Evolutionary conservation across 2,888 invertebrate genomes (phyloP).

Genomic region (Ennomos fuscantarius): DNA sequence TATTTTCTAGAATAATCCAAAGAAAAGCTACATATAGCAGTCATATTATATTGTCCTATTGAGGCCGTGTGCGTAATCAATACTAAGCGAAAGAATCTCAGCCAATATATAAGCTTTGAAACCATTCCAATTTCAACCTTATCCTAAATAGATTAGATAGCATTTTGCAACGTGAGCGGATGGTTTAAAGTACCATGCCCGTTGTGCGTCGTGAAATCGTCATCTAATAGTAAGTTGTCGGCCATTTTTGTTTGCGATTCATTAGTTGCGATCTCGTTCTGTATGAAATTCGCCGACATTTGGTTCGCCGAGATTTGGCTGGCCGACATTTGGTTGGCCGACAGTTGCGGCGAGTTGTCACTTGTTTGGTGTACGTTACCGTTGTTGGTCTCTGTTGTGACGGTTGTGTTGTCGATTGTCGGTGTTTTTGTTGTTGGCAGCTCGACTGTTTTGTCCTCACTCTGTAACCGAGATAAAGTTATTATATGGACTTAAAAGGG

Average conservation of each 20-base stretch:
- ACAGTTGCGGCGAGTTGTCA: constrained; percentile 12
- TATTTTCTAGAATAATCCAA: neutral
- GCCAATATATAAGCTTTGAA: constrained; percentile 70
- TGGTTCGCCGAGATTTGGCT: constrained; percentile 36
- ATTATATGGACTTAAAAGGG: no score
- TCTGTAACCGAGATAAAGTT: constrained; percentile 48
- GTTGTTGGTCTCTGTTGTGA: constrained; percentile 60
- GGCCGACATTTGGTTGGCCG: constrained; percentile 16
- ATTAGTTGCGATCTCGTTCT: constrained; percentile 62
- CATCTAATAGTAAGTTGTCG: constrained; percentile 56
- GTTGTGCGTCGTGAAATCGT: constrained; percentile 79
- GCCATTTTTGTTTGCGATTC: constrained; percentile 57
- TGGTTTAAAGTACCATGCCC: constrained; percentile 67
- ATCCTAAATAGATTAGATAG: constrained; percentile 59
- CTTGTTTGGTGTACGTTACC: constrained; percentile 53
- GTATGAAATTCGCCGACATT: constrained; percentile 69
- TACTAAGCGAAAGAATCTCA: constrained; percentile 35
- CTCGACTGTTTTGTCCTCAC: constrained; percentile 65
- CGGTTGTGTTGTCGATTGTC: constrained; percentile 53
- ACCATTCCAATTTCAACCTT: constrained; percentile 53
- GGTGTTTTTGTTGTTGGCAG: constrained; percentile 55
- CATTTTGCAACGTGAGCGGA: constrained; percentile 76
- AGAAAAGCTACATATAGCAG: constrained; percentile 1
- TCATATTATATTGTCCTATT: neutral
- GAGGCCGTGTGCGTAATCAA: constrained; percentile 9